Base-by-base conservation (phyloP, 2,113 vertebrate genomes). In the Nannospalax galili region DNA sequence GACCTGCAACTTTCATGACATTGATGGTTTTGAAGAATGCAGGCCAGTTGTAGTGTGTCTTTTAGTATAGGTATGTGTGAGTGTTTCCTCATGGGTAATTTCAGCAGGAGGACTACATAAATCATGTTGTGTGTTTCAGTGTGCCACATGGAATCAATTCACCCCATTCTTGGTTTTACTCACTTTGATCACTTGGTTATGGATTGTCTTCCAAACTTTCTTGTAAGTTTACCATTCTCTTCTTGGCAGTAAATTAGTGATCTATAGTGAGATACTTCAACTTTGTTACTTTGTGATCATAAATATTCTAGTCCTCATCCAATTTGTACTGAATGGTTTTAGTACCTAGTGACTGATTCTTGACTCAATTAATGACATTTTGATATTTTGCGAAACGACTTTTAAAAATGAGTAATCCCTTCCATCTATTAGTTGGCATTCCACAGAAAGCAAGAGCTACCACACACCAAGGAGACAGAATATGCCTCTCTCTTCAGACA, bases 301-400 rank as follows among this genome's bases (percentile, higher is more conserved):
- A 65, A 93, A 40, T 91, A 77, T 60, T 37, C 48, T 80, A 62
- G 32, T 40, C 45, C 20, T 94, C 40, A 80, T 42, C 89, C 70
- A 72, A 69, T 77, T 90, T 93, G 74, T 37, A 84, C 24, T 45
- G 26, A 20, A 1, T 80, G 79, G 56, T 92, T 93, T 95, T 78
- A 90, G 10, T 42, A 86, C 87, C 72, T 75, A 78, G 64, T 79
- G 94, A 86, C 26, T 56, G 48, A 60, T 95, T 74, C 26, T 48
- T 52, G 37, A 58, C 77, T 48, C 45, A 75, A 91, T 95, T 75
- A 65, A 81, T 92, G 52, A 75, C 35, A 14, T 82, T 95, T 94
- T 79, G 85, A 81, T 81, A 93, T 87, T 90, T 84, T 77, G 37
- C 56, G 81, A 85, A 93, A 73, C 89, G 19, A 92, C 72, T 89